Evolutionary conservation across 2,113 vertebrate species (phyloP).

Genomic region (Amia ocellicauda): DNA sequence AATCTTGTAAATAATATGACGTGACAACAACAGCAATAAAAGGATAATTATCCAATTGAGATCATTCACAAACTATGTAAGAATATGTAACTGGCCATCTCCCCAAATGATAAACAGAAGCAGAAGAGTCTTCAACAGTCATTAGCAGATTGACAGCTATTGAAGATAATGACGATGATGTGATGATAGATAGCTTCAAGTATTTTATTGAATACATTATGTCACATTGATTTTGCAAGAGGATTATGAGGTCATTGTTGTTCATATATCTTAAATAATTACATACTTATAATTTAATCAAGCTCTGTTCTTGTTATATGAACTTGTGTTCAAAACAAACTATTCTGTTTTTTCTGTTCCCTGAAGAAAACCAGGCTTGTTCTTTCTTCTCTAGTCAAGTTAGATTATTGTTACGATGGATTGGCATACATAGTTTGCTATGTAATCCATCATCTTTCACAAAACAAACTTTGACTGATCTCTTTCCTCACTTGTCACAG

Average conservation of each 20-base stretch:
- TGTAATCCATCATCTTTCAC: not conserved
- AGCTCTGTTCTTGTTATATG: constrained; percentile 7
- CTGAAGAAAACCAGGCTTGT: not conserved
- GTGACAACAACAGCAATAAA: too few species aligned
- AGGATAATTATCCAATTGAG: too few species aligned
- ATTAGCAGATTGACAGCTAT: too few species aligned
- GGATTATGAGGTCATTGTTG: too few species aligned
- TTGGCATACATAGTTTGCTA: constrained; percentile 19
- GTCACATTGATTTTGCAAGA: constrained; percentile 6
- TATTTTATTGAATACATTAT: not conserved
- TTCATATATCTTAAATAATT: too few species aligned
- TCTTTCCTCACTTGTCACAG: constrained; percentile 39
- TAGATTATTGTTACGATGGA: not conserved
- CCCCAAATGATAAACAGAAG: too few species aligned
- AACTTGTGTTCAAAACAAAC: constrained; percentile 6
- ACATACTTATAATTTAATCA: constrained; percentile 16
- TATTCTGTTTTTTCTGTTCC: constrained; percentile 1
- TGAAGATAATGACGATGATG: too few species aligned
- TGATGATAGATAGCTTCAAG: too few species aligned
- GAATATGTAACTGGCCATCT: too few species aligned
- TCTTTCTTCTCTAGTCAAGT: constrained; percentile 18
- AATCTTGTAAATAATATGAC: too few species aligned
- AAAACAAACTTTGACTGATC: constrained; percentile 38
- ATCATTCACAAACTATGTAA: too few species aligned
- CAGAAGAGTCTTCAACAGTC: too few species aligned